Evolutionary conservation across 2,113 vertebrate genomes (phyloP).

Genomic region (Pampusana beccarii): DNA sequence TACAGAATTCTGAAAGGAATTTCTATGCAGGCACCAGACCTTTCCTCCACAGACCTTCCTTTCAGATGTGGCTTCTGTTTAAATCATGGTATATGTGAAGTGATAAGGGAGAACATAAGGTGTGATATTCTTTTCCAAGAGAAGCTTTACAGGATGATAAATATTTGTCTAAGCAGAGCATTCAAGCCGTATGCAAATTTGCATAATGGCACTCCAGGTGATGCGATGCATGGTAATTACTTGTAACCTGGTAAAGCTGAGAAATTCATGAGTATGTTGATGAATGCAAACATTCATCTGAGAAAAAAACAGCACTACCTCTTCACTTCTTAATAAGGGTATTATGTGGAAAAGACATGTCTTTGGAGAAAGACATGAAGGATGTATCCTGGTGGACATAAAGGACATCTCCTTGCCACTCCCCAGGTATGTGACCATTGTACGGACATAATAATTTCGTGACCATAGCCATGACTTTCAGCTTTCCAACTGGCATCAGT

Average conservation of each 20-base stretch:
- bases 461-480: not conserved
- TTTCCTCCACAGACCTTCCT: conserved; percentile 11
- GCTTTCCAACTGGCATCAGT: not conserved
- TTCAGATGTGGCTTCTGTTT: conserved; percentile 28
- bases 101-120: conserved; percentile 43
- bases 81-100: not conserved
- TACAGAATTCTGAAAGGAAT: conserved; percentile 4
- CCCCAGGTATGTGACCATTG: not conserved
- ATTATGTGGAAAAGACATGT: not conserved
- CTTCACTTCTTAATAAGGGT: not conserved
- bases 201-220: conserved; percentile 72
- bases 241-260: conserved; percentile 52
- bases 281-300: not conserved
- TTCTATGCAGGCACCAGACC: not conserved
- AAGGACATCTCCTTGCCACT: not conserved
- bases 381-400: not conserved
- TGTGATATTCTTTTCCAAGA: conserved; percentile 51
- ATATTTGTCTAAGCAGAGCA: conserved; percentile 74
- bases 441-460: not conserved
- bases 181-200: conserved; percentile 71
- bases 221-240: conserved; percentile 54
- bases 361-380: not conserved
- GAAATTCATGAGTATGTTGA: conserved; percentile 3
- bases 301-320: not conserved
- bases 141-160: conserved; percentile 72